A percentile compares a stretch with the other conserved stretches of the same genome.
Conservation (phyloP, 1,140 invertebrate genomes). For the Scylla paramamosain region DNA sequence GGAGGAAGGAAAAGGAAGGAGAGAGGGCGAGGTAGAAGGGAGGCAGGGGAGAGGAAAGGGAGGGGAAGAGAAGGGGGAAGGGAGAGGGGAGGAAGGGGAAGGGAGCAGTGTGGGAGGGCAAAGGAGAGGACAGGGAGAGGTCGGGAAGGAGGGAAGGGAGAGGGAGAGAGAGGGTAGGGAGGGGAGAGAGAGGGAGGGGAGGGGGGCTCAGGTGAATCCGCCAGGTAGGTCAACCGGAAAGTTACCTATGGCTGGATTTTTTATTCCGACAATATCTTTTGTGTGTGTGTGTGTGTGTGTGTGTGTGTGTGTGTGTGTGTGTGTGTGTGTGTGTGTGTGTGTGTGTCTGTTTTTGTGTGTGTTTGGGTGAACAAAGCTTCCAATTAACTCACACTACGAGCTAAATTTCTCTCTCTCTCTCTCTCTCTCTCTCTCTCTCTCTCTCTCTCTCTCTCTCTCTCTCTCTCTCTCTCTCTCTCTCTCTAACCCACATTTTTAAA, state of each 20-base stretch:
- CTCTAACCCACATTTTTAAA: constrained; percentile 1
- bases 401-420: no score
- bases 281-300: constrained; percentile 3
- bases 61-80: no score
- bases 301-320: constrained; percentile 20
- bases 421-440: no score
- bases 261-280: background rate
- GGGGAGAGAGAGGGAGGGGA: background rate
- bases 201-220: background rate
- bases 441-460: background rate
- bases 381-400: no score
- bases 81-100: no score
- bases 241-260: background rate
- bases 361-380: background rate
- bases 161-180: no score
- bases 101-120: no score
- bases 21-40: no score
- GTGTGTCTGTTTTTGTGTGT: background rate
- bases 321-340: constrained; percentile 20
- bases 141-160: no score
- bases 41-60: no score
- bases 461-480: constrained; percentile 19
- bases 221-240: background rate
- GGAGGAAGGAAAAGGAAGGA: no score
- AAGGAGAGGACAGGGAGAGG: no score